A percentile compares a stretch with the other conserved stretches of the same genome.
Conservation (phyloP, 1,140 invertebrate species). For the Drosophila kepulauana region DNA sequence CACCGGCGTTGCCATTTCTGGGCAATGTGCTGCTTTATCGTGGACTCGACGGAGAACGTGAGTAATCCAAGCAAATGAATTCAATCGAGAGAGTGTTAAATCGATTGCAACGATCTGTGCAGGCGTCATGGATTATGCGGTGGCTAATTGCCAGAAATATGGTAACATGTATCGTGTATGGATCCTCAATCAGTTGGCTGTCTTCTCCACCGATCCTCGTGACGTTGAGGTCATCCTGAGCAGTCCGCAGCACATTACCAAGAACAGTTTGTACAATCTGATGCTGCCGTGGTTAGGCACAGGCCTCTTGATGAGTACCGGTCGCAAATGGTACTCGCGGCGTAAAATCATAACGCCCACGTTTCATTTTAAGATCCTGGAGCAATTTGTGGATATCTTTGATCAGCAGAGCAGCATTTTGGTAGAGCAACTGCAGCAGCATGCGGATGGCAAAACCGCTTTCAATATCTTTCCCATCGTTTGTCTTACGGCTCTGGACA, state of each 20-base stretch:
- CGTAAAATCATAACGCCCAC: slow-evolving; percentile 89
- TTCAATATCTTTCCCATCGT: slow-evolving; percentile 64
- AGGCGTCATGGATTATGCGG: slow-evolving; percentile 61
- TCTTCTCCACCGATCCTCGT: slow-evolving; percentile 83
- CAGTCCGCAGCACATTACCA: slow-evolving; percentile 67
- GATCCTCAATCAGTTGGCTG: slow-evolving; percentile 85
- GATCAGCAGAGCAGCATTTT: slow-evolving; percentile 88
- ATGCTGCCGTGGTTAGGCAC: slow-evolving; percentile 84
- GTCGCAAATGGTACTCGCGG: slow-evolving; percentile 66
- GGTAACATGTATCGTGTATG: slow-evolving; percentile 87
- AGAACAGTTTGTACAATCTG: slow-evolving; percentile 81
- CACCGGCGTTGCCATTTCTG: slow-evolving; percentile 47
- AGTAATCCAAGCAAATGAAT: slow-evolving; percentile 15
- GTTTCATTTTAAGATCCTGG: slow-evolving; percentile 91
- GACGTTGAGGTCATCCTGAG: slow-evolving; percentile 68
- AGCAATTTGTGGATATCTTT: slow-evolving; percentile 88
- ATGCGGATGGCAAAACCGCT: slow-evolving; percentile 68
- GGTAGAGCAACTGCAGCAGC: slow-evolving; percentile 86
- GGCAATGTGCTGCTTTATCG: slow-evolving; percentile 56
- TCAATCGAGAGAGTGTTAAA: not conserved
- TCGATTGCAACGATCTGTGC: slow-evolving; percentile 1
- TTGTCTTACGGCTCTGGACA: slow-evolving; percentile 65
- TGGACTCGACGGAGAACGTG: slow-evolving; percentile 54
- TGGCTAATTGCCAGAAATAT: slow-evolving; percentile 48
- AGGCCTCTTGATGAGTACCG: slow-evolving; percentile 84